Evolutionary conservation across 2,797 vertebrate genomes (phyloP), one percentile per base, ranked within the genome.

Genomic region (Coregonus ussuriensis): DNA sequence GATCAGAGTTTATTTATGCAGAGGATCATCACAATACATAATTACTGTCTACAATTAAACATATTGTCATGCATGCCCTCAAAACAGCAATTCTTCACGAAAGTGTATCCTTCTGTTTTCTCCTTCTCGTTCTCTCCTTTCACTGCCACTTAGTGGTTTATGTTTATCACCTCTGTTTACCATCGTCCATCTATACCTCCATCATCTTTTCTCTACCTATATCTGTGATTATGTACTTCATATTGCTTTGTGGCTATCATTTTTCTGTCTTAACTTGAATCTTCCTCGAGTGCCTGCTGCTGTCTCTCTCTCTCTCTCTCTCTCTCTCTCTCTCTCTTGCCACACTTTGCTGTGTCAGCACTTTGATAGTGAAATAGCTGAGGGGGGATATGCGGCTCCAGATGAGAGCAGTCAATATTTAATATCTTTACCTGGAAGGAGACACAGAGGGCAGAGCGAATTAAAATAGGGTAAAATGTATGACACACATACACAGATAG

Each of bases 371-470:
- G 65, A 84, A 90, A 84, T 72, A 81, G 86, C 88, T 86, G 85
- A 69, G 80, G 77, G 83, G 83, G 81, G 85, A 81, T 83, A 82
- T 84, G 78, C 77, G 81, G 85, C 84, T 85, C 82, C 86, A 87
- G 81, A 91, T 86, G 86, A 92, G 86, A 91, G 85, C 89, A 91
- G 91, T 94, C 93, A 90, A 92, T 94, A 93, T 92, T 92, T 93
- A 87, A 91, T 93, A 93, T 90, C 87, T 86, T 83, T 87, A 91
- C 89, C 86, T 92, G 88, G 88, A 93, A 92, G 91, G 90, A 88
- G 86, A 91, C 85, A 82, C 84, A 92, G 87, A 92, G 91, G 93
- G 89, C 88, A 91, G 83, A 74, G 80, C 79, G 88, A 87, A 91
- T 93, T 91, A 86, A 90, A 92, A 89, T 84, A 86, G 82, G 86